A percentile compares a stretch with the other conserved stretches of the same genome.
These are phyloP conservation scores for Mustela nigripes DNA, from an alignment of 2,113 vertebrate genomes.

Conservation along the genomic window DNA sequence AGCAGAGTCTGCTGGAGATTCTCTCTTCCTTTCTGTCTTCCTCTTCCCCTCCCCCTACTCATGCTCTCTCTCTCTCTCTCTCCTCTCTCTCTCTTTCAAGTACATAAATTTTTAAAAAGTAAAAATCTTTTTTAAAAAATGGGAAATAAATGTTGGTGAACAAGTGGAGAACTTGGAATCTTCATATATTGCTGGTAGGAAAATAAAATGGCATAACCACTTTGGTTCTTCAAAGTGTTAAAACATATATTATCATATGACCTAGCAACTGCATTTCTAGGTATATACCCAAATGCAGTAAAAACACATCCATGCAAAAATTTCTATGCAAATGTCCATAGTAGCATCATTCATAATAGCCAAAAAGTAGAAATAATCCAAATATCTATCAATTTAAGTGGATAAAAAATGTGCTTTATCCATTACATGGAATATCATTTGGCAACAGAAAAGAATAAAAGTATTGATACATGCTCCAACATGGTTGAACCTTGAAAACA, in stretches of 20 bases:
- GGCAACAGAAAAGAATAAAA: neutral
- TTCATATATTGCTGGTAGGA: neutral
- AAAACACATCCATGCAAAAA: neutral
- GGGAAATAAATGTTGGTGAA: neutral
- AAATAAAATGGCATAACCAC: neutral
- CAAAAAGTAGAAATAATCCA: slow-evolving; percentile 21
- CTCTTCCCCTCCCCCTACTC: neutral
- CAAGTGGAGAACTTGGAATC: neutral
- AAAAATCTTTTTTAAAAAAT: neutral
- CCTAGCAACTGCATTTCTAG: slow-evolving; percentile 5
- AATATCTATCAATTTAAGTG: neutral
- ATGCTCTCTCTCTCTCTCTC: accelerated
- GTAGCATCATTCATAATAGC: neutral
- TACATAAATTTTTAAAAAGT: neutral
- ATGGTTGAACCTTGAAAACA: neutral
- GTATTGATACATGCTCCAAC: neutral
- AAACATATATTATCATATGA: neutral
- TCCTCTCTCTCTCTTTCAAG: neutral
- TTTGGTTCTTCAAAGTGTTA: slow-evolving; percentile 18
- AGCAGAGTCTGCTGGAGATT: neutral
- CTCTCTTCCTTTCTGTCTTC: neutral
- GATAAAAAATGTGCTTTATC: neutral
- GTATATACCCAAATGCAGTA: neutral
- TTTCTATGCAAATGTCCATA: neutral
- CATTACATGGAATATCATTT: neutral